A percentile compares a stretch with the other conserved stretches of the same genome.
Conservation (phyloP, 2,113 vertebrate species). For the Acanthochromis polyacanthus region DNA sequence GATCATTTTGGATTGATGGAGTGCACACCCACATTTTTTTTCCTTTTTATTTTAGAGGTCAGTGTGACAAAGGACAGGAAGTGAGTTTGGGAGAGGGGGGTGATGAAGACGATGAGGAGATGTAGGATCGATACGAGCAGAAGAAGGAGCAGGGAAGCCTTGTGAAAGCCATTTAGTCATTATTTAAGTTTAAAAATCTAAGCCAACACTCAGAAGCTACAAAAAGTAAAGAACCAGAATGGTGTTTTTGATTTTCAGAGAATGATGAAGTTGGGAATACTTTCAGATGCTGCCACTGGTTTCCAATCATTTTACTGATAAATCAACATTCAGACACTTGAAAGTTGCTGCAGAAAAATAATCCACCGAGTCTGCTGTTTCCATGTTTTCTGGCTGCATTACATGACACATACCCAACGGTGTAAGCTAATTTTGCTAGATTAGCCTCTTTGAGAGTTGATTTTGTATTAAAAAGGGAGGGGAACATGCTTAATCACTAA, state of each 20-base stretch:
- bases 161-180: not conserved
- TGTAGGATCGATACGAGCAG: not conserved
- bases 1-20: conserved; percentile 58
- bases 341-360: too few species aligned
- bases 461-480: too few species aligned
- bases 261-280: not conserved
- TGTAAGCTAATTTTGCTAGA: too few species aligned
- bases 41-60: conserved; percentile 13
- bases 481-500: not conserved
- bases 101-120: conserved; percentile 5
- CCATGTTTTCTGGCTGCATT: too few species aligned
- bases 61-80: conserved; percentile 40
- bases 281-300: not conserved
- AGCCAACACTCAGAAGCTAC: not conserved
- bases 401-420: too few species aligned
- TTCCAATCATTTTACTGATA: not conserved
- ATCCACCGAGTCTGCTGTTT: too few species aligned
- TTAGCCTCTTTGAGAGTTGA: too few species aligned
- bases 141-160: not conserved
- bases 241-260: not conserved
- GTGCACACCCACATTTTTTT: conserved; percentile 25
- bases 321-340: too few species aligned
- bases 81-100: not conserved
- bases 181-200: not conserved
- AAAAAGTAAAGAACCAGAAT: not conserved